phyloP scores from a whole-genome alignment of 2,888 invertebrate genomes.

The Drosophila lacicola region DNA sequence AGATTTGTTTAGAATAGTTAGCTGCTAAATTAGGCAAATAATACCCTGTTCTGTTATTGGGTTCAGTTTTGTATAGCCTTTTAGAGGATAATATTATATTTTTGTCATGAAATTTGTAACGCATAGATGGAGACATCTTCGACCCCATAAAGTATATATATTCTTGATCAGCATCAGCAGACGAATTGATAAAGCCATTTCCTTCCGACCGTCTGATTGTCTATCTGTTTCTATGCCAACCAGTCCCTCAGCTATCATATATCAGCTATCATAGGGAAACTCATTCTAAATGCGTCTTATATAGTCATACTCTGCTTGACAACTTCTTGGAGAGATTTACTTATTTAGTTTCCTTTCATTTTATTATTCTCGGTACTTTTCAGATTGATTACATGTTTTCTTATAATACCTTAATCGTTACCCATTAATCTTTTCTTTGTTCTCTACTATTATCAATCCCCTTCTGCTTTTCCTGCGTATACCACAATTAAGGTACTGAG shows the following conservation, averaged over 20 bases:
- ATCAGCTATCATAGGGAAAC: no score
- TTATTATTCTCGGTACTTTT: background rate
- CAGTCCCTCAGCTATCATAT: background rate
- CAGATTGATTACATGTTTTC: no score
- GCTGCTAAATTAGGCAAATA: no score
- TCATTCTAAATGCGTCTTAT: background rate
- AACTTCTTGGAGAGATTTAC: conserved; percentile 3
- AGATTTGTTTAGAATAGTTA: no score
- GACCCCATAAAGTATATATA: no score
- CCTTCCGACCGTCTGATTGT: no score
- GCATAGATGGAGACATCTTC: no score
- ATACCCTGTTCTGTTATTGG: background rate
- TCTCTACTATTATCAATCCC: background rate
- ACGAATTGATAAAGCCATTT: no score
- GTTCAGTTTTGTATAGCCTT: background rate
- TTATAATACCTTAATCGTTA: background rate
- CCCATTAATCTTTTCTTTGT: conserved; percentile 1
- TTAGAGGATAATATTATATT: no score
- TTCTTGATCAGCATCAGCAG: no score
- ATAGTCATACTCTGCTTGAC: background rate
- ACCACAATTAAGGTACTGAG: no score
- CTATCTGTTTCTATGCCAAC: background rate
- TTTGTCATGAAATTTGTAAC: no score
- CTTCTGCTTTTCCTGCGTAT: background rate
- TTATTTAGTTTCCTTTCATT: background rate